A percentile compares a stretch with the other conserved stretches of the same genome.
These are phyloP conservation scores for Scarus forsteni DNA, from an alignment of 2,797 vertebrate species.

Conservation along the genomic window DNA sequence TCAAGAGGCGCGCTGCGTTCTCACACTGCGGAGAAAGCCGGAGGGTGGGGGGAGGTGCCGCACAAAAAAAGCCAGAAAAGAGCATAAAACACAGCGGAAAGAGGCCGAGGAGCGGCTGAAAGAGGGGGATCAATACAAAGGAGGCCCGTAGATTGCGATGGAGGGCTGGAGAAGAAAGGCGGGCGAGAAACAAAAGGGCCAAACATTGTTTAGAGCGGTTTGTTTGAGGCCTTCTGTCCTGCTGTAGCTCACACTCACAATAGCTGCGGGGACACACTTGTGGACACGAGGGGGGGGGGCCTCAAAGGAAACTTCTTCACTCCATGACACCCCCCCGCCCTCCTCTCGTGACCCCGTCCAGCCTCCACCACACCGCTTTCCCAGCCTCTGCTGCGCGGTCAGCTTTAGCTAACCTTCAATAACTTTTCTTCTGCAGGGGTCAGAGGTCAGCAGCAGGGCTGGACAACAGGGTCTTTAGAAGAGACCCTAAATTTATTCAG, in stretches of 20 bases:
- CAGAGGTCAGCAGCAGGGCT: constrained; percentile 73
- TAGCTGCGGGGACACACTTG: constrained; percentile 72
- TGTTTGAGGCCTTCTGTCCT: constrained; percentile 74
- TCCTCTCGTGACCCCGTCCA: constrained; percentile 58
- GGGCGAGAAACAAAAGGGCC: constrained; percentile 69
- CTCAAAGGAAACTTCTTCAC: constrained; percentile 65
- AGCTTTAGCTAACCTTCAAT: constrained; percentile 70
- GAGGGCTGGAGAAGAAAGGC: constrained; percentile 67
- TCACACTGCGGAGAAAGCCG: constrained; percentile 60
- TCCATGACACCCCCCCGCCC: constrained; percentile 50
- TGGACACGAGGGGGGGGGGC: constrained; percentile 55
- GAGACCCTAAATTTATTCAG: constrained; percentile 74
- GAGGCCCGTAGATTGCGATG: constrained; percentile 66
- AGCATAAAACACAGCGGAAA: constrained; percentile 72
- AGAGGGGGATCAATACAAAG: constrained; percentile 68
- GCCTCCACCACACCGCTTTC: constrained; percentile 73
- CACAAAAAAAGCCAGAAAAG: constrained; percentile 62
- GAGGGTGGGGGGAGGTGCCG: constrained; percentile 2
- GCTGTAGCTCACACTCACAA: constrained; percentile 66
- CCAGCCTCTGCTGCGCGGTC: constrained; percentile 69
- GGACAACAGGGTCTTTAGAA: constrained; percentile 74
- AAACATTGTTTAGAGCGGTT: constrained; percentile 71
- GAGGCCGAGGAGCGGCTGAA: constrained; percentile 64
- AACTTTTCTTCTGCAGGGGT: constrained; percentile 72
- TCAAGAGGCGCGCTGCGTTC: constrained; percentile 54